Evolutionary conservation across 2,888 invertebrate genomes (phyloP), one percentile per base, ranked within the genome.

Genomic region (Blomia tropicalis): DNA sequence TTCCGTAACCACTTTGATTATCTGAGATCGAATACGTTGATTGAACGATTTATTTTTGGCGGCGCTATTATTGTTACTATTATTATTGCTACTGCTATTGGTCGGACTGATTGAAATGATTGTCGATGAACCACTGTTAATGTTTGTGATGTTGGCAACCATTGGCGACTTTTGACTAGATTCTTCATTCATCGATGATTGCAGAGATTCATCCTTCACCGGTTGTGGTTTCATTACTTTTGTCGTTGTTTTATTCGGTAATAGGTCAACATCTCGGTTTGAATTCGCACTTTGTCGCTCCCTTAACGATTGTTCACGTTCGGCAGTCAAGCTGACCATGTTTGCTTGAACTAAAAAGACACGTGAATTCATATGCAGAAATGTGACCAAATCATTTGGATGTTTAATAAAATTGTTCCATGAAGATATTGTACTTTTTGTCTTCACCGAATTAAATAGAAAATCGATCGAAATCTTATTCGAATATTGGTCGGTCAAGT

Each of bases 311-410:
- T 61, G 41, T 58, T 64, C 62, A 27, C 66, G 31, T 62, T 68
- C 66, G 11, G 51, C 62, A 70, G 87, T 80, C 68, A 89, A 76
- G 63, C 87, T 87, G 70, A 90, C 88, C 74, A 90, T 80, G 77
- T 92, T 91, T 60, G 88, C 82, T 73, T 92, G 90, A 66, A 93
- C 88, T 73, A 88, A 87, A 76, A 92, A 92, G 70, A 87, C 83
- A 73, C 91, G 87, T n/a, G 90, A 85, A 73, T 92, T 90, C 76
- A 93, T 82, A 74, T 88, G 85, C 60, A 93, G 77, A 73, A 93
- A 92, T 56, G 90, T 89, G 58, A 84, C 83, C 68, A 93, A 77
- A 75, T 93, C 92, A 63, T 84, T 84, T 0, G 88, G 83, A 2
- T 87, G 90, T 73, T 90, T 90, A 71, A 92, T 91, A 77, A 91